These are phyloP conservation scores for Mohoua ochrocephala DNA, from an alignment of 2,113 vertebrate species.

Conservation along the genomic window DNA sequence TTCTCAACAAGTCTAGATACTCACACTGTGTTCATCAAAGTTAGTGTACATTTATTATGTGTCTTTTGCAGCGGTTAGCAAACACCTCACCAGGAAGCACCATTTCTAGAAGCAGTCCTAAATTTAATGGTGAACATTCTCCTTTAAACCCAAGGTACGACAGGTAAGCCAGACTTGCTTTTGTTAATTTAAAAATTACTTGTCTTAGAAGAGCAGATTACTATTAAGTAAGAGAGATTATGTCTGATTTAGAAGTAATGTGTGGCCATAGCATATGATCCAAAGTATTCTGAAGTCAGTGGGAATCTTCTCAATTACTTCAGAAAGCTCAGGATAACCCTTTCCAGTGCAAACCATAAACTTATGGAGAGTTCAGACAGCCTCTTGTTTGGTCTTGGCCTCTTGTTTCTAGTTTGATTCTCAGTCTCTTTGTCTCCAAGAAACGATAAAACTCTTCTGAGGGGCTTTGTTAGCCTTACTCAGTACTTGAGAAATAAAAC, in stretches of 20 bases:
- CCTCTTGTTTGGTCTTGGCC: not conserved
- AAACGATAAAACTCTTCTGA: not conserved
- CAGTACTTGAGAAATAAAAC: not conserved
- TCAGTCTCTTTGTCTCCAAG: not conserved
- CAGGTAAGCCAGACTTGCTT: conserved; percentile 72
- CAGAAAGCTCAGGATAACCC: not conserved
- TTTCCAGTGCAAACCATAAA: not conserved
- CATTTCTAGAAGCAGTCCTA: conserved; percentile 78
- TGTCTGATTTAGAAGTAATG: not conserved
- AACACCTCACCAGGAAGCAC: conserved; percentile 75
- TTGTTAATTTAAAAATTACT: not conserved
- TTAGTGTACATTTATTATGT: not conserved
- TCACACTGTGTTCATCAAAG: not conserved
- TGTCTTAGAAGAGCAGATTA: not conserved
- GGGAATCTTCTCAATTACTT: not conserved
- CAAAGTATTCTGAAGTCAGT: not conserved
- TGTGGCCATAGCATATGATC: not conserved
- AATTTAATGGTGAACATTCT: conserved; percentile 76
- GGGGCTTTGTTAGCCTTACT: not conserved
- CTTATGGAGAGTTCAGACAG: not conserved
- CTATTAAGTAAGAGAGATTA: not conserved
- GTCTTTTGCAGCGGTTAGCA: conserved; percentile 74
- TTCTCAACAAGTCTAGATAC: not conserved
- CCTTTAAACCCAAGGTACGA: conserved; percentile 73
- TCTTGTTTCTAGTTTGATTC: not conserved